Evolutionary conservation across 2,113 vertebrate species (phyloP), one percentile per base, ranked within the genome.

Genomic region (Orycteropus afer): DNA sequence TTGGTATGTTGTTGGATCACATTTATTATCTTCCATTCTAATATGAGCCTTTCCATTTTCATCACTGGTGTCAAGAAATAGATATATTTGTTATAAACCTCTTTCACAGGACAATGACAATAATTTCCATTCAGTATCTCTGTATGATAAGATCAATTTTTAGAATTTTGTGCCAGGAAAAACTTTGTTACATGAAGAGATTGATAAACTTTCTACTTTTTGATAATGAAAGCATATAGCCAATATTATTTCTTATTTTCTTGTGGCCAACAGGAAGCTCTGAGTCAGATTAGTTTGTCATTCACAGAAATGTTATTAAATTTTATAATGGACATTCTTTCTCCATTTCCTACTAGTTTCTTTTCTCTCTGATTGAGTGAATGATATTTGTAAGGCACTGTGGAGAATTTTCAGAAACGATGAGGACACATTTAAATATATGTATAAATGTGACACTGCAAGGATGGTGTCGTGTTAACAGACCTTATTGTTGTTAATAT

Each of bases 391-490:
- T 18, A 40, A 65, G 29, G 47, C 23, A 86, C 11, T 1, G 0
- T 1, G 87, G 82, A 91, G 57, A 83, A 78, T 61, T 94, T 92
- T 87, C 14, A 95, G 29, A 53, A 86, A 47, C 22, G 71, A 69
- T 78, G 29, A 73, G 4, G n/a, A n/a, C n/a, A n/a, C n/a, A n/a
- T n/a, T n/a, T n/a, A n/a, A n/a, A n/a, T n/a, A n/a, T n/a, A n/a
- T n/a, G n/a, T n/a, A n/a, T n/a, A n/a, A n/a, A n/a, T n/a, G n/a
- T n/a, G n/a, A n/a, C n/a, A n/a, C n/a, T n/a, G n/a, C n/a, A n/a
- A n/a, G n/a, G n/a, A n/a, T n/a, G n/a, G n/a, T n/a, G n/a, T n/a
- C n/a, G n/a, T n/a, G n/a, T n/a, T n/a, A n/a, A n/a, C n/a, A n/a
- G n/a, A n/a, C n/a, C n/a, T n/a, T n/a, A n/a, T n/a, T n/a, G n/a